These are phyloP conservation scores for Parapristionchus giblindavisi DNA, from an alignment of 2,888 invertebrate genomes.

Conservation along the genomic window DNA sequence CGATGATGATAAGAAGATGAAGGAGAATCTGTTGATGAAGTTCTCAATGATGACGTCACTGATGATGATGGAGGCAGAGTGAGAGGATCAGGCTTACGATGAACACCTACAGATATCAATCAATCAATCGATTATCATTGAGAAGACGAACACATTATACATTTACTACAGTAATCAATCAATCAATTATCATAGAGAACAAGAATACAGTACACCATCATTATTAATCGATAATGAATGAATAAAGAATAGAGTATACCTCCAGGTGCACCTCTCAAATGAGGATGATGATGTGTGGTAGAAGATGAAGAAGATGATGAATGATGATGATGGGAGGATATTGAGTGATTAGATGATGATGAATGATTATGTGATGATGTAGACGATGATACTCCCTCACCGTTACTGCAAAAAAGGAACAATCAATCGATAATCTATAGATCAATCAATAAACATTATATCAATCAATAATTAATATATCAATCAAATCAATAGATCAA, in stretches of 20 bases:
- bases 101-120: too few species aligned
- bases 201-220: background rate
- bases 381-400: background rate
- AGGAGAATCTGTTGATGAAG: too few species aligned
- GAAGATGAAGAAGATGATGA: slow-evolving; percentile 3
- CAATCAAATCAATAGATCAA: too few species aligned
- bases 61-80: background rate
- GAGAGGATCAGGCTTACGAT: slow-evolving; percentile 20
- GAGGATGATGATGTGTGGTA: background rate
- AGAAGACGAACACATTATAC: too few species aligned
- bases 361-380: background rate
- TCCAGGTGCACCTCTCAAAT: slow-evolving; percentile 21
- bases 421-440: too few species aligned
- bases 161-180: too few species aligned
- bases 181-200: too few species aligned
- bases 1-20: too few species aligned
- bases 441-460: too few species aligned
- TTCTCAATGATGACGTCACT: background rate
- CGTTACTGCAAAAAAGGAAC: slow-evolving; percentile 11
- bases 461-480: too few species aligned
- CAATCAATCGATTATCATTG: too few species aligned
- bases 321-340: background rate
- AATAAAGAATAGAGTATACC: background rate
- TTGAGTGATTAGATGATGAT: background rate
- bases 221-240: background rate